phyloP scores from a whole-genome alignment of 2,113 vertebrate genomes.

The Orthonyx spaldingii region DNA sequence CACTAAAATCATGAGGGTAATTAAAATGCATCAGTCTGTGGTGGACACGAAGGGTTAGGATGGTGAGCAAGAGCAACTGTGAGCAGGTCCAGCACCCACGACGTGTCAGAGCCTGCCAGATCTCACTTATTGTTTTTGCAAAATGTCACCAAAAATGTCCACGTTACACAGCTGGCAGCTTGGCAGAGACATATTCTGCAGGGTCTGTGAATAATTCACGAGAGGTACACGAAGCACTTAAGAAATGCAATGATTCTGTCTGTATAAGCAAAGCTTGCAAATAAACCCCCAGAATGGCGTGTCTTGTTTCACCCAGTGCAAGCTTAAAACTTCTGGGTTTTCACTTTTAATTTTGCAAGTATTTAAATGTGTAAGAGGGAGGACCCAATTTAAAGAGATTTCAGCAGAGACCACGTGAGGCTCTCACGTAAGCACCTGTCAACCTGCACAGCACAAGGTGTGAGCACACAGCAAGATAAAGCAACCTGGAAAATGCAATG shows the following conservation, averaged over 20 bases:
- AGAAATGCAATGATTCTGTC: neutral
- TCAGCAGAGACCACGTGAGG: neutral
- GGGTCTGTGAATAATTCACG: neutral
- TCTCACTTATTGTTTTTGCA: neutral
- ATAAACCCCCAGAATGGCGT: neutral
- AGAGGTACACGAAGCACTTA: neutral
- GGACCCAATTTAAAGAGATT: neutral
- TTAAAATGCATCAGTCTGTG: neutral
- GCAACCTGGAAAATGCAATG: neutral
- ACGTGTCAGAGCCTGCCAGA: neutral
- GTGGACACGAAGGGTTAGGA: neutral
- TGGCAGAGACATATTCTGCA: neutral
- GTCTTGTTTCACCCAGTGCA: neutral
- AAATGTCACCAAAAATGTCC: neutral
- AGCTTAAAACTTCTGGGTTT: neutral
- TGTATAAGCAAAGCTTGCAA: conserved; percentile 11
- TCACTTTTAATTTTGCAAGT: neutral
- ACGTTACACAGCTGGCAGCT: neutral
- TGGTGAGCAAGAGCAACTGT: neutral
- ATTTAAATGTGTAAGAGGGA: neutral
- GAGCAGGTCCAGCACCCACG: neutral
- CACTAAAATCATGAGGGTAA: neutral
- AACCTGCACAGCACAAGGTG: neutral
- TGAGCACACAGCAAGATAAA: neutral
- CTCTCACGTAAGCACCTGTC: neutral